Evolutionary conservation across 2,888 invertebrate genomes (phyloP).

Genomic region (Meiosimyza platycephala): DNA sequence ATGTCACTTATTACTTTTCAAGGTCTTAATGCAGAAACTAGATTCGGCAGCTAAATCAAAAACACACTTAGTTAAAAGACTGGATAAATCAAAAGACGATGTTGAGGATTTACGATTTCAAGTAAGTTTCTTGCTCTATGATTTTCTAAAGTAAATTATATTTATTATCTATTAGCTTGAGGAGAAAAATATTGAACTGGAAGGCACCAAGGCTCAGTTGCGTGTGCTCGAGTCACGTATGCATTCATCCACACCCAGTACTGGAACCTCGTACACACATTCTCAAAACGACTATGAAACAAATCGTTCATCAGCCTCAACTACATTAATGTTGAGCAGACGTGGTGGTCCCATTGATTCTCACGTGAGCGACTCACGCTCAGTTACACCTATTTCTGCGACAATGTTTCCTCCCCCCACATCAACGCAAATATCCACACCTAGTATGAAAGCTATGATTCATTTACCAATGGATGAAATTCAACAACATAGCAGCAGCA

Average conservation of each 20-base stretch:
- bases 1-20: slow-evolving; percentile 57
- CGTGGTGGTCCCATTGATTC: slow-evolving; percentile 54
- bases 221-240: slow-evolving; percentile 75
- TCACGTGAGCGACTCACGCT: slow-evolving; percentile 46
- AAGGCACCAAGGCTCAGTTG: slow-evolving; percentile 82
- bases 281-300: slow-evolving; percentile 63
- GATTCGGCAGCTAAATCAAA: slow-evolving; percentile 77
- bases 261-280: slow-evolving; percentile 65
- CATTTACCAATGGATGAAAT: slow-evolving; percentile 70
- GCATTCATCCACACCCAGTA: slow-evolving; percentile 62
- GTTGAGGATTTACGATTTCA: slow-evolving; percentile 86
- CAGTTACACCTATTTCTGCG: slow-evolving; percentile 45
- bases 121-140: slow-evolving; percentile 65
- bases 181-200: slow-evolving; percentile 84
- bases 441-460: slow-evolving; percentile 73
- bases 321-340: slow-evolving; percentile 60
- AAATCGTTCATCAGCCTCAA: slow-evolving; percentile 62
- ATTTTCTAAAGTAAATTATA: slow-evolving; percentile 15
- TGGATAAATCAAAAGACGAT: slow-evolving; percentile 81
- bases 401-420: slow-evolving; percentile 52
- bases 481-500: slow-evolving; percentile 72
- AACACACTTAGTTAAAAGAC: slow-evolving; percentile 73
- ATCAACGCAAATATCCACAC: slow-evolving; percentile 67
- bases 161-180: slow-evolving; percentile 72
- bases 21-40: slow-evolving; percentile 78